Evolutionary conservation across 2,888 invertebrate species (phyloP).

Genomic region (Drosophila birchii): DNA sequence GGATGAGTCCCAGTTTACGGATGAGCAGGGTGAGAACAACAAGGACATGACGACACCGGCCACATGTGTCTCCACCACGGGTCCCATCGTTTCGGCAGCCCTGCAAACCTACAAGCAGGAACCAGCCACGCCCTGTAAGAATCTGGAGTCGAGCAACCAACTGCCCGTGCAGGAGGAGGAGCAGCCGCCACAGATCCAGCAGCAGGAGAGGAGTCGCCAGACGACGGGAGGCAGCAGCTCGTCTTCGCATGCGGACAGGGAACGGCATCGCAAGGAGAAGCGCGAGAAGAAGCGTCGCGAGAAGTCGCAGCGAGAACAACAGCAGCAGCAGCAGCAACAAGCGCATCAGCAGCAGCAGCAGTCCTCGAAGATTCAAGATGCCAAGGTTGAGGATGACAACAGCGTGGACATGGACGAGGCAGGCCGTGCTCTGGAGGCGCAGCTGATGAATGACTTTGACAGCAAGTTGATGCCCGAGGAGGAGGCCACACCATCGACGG

Average conservation of each 20-base stretch:
- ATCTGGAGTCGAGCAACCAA: slow-evolving; percentile 38
- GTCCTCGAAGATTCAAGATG: slow-evolving; percentile 47
- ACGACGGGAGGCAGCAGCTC: slow-evolving; percentile 29
- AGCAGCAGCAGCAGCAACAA: slow-evolving; percentile 58
- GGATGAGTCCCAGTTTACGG: slow-evolving; percentile 82
- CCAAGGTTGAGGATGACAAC: slow-evolving; percentile 87
- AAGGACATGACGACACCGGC: slow-evolving; percentile 48
- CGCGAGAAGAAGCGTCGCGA: slow-evolving; percentile 88
- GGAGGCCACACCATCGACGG: slow-evolving; percentile 83
- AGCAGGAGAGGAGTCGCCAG: slow-evolving; percentile 48
- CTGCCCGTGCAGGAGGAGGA: slow-evolving; percentile 78
- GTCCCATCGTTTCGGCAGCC: slow-evolving; percentile 83
- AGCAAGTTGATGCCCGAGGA: slow-evolving; percentile 85
- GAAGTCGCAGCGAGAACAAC: slow-evolving; percentile 82
- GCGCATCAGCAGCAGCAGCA: slow-evolving; percentile 58
- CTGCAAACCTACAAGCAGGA: slow-evolving; percentile 84
- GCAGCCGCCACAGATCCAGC: slow-evolving; percentile 64
- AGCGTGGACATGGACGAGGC: slow-evolving; percentile 93
- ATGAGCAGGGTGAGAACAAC: slow-evolving; percentile 64
- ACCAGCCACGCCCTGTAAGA: slow-evolving; percentile 40
- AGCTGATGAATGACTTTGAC: slow-evolving; percentile 89
- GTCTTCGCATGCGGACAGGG: slow-evolving; percentile 78
- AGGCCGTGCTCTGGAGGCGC: slow-evolving; percentile 92
- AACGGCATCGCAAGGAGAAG: slow-evolving; percentile 85
- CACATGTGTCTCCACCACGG: slow-evolving; percentile 61